phyloP scores from a whole-genome alignment of 2,888 invertebrate genomes.

The Cinara cedri region DNA sequence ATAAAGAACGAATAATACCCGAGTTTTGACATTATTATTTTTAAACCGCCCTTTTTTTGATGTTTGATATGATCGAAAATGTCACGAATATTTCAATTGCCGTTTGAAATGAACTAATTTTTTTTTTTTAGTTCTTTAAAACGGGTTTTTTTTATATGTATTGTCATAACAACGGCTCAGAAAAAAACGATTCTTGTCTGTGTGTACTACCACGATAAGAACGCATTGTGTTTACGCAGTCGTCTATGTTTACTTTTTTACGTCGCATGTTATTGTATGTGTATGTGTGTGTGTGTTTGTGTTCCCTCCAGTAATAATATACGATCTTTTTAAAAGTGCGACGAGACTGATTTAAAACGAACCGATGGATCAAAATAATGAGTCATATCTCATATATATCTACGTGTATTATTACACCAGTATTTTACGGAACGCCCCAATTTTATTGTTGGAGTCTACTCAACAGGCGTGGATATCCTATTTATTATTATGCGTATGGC shows the following conservation, averaged over 20 bases:
- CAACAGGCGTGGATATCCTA: too few relatives aligned
- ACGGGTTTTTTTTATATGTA: neutral
- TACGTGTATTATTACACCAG: neutral
- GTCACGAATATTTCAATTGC: slow-evolving; percentile 8
- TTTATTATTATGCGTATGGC: too few relatives aligned
- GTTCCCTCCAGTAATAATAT: too few relatives aligned
- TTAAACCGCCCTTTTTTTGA: neutral
- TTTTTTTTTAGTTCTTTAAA: slow-evolving; percentile 7
- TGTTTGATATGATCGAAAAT: slow-evolving; percentile 3
- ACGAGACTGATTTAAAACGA: slow-evolving; percentile 23
- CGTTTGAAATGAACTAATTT: neutral
- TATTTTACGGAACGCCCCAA: too few relatives aligned
- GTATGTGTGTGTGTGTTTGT: too few relatives aligned
- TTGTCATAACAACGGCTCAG: neutral
- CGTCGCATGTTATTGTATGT: neutral
- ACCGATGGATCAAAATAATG: slow-evolving; percentile 19
- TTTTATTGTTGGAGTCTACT: too few relatives aligned
- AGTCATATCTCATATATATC: neutral
- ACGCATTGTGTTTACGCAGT: slow-evolving; percentile 17
- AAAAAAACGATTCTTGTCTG: neutral
- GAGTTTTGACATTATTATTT: neutral
- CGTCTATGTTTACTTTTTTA: slow-evolving; percentile 17
- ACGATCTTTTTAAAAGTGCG: neutral
- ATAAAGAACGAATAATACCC: too few relatives aligned
- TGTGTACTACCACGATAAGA: neutral